A percentile compares a stretch with the other conserved stretches of the same genome.
Evolutionary conservation across 2,888 invertebrate species (phyloP).

Genomic region (Ptychoptera albimana): DNA sequence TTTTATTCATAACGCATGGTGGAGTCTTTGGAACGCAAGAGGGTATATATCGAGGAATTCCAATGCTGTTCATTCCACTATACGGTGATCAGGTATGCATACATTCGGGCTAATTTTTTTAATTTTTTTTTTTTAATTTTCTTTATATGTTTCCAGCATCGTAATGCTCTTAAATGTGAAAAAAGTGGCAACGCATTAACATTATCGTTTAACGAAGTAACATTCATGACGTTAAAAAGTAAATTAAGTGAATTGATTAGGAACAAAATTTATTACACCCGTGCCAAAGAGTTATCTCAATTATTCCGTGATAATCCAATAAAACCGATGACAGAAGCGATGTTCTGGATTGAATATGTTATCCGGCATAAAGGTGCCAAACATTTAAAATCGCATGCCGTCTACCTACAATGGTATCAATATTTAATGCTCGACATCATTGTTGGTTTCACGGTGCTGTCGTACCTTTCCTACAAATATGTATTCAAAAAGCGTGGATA

Average conservation of each 20-base stretch:
- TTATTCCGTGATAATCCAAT: slow-evolving; percentile 38
- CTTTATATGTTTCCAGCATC: slow-evolving; percentile 9
- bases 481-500: too few relatives aligned
- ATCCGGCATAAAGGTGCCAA: slow-evolving; percentile 28
- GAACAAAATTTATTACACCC: slow-evolving; percentile 26
- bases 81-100: slow-evolving; percentile 26
- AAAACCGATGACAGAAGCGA: slow-evolving; percentile 38
- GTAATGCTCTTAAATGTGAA: slow-evolving; percentile 26
- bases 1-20: slow-evolving; percentile 32
- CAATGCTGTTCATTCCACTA: slow-evolving; percentile 31
- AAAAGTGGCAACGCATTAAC: slow-evolving; percentile 27
- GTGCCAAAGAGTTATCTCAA: slow-evolving; percentile 30
- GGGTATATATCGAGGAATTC: slow-evolving; percentile 29
- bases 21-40: slow-evolving; percentile 32
- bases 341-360: slow-evolving; percentile 45
- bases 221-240: neutral
- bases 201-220: slow-evolving; percentile 11
- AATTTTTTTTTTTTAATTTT: too few relatives aligned
- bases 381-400: slow-evolving; percentile 27
- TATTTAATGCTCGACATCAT: slow-evolving; percentile 33
- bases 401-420: slow-evolving; percentile 29
- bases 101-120: too few relatives aligned
- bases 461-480: slow-evolving; percentile 1
- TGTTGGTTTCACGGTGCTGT: slow-evolving; percentile 26
- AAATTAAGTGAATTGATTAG: slow-evolving; percentile 18